Conservation (phyloP, 1,140 invertebrate species). For the Zeugodacus cucurbitae region DNA sequence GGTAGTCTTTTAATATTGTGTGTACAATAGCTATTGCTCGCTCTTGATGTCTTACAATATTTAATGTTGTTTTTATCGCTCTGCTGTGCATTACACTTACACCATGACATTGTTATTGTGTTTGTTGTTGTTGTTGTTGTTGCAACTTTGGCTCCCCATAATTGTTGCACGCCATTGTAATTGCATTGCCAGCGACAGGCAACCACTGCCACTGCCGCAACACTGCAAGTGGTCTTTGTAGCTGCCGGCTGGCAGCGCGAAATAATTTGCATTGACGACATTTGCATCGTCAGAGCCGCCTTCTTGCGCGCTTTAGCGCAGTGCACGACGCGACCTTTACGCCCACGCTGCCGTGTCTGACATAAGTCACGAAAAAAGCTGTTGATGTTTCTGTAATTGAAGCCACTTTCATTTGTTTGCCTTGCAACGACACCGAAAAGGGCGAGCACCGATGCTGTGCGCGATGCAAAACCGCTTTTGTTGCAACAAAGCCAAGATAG, state of each 20-base stretch:
- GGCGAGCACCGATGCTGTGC: neutral
- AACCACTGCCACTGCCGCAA: neutral
- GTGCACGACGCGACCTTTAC: neutral
- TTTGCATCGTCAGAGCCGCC: neutral
- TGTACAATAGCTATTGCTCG: neutral
- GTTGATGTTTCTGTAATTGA: conserved; percentile 28
- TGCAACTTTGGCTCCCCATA: neutral
- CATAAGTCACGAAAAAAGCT: conserved; percentile 11
- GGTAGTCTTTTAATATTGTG: neutral
- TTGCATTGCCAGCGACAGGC: conserved; percentile 2
- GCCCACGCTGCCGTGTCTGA: neutral
- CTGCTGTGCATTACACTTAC: neutral
- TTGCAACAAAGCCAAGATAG: neutral
- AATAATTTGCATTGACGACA: conserved; percentile 20
- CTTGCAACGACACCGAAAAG: neutral
- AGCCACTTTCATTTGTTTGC: neutral
- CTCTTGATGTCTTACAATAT: too few relatives aligned
- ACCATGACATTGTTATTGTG: neutral
- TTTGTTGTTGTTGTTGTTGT: neutral
- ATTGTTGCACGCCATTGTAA: neutral
- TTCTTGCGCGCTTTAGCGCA: neutral
- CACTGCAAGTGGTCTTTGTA: conserved; percentile 1
- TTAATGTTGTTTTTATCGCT: neutral
- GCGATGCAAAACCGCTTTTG: neutral
- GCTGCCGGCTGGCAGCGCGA: neutral